Evolutionary conservation across 1,140 invertebrate species (phyloP).

Genomic region (Trachymyrmex cornetzi): DNA sequence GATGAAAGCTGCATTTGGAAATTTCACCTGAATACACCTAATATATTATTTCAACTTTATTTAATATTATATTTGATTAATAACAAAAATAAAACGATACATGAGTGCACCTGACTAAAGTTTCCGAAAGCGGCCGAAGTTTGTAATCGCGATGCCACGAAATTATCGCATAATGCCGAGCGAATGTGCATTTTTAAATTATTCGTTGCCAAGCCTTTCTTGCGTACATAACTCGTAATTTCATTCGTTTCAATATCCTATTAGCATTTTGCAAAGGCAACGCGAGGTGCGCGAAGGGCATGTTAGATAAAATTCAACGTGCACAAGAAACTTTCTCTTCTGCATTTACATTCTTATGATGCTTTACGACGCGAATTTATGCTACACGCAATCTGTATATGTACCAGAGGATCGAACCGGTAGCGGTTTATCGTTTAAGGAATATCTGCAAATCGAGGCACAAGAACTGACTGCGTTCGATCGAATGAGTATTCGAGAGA

Average conservation of each 20-base stretch:
- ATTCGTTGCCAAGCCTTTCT: neutral
- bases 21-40: too few relatives aligned
- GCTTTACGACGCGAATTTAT: slow-evolving; percentile 1
- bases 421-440: neutral
- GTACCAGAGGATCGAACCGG: neutral
- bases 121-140: neutral
- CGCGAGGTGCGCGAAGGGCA: neutral
- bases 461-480: slow-evolving; percentile 4
- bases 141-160: neutral
- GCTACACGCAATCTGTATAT: neutral
- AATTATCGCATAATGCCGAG: slow-evolving; percentile 22
- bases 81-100: too few relatives aligned
- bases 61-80: too few relatives aligned
- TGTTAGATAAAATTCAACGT: neutral
- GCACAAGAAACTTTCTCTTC: slow-evolving; percentile 49
- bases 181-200: neutral
- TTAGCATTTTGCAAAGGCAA: slow-evolving; percentile 37
- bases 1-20: neutral
- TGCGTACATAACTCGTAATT: slow-evolving; percentile 23
- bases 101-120: too few relatives aligned
- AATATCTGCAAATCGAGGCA: neutral
- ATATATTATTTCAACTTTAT: too few relatives aligned
- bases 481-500: neutral
- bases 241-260: slow-evolving; percentile 6
- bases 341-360: slow-evolving; percentile 3